Evolutionary conservation across 2,797 vertebrate genomes (phyloP), one percentile per base, ranked within the genome.

Genomic region (Gila robusta): DNA sequence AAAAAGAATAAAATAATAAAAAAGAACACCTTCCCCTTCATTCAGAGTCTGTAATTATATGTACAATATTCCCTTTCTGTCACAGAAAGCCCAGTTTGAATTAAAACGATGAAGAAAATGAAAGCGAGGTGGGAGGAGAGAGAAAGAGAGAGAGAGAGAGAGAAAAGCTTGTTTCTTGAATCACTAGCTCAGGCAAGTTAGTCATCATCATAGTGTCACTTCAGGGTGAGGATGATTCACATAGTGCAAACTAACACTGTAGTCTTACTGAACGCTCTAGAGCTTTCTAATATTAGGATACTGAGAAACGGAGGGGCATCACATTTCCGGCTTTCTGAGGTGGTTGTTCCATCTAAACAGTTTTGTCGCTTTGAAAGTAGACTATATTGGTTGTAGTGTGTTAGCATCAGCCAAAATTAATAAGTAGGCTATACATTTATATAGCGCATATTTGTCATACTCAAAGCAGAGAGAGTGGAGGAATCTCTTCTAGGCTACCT

Each of bases 181-280:
- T 87, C 87, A 88, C 88, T 88, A 79, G 73, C 88, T 83, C n/a
- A 86, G 82, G 77, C 79, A 80, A 81, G 86, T 89, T 89, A 91
- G 87, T 91, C 90, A 91, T 91, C 86, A 52, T 70, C 35, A 77
- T 88, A 87, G 87, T 89, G 89, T 86, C 87, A 89, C 84, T 87
- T 88, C 56, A 70, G 87, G 87, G 84, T 86, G 82, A 86, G 85
- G 73, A 86, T 91, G 90, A 91, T 83, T 91, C 90, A 89, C 84
- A 49, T 28, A 77, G 54, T 88, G 89, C 49, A 85, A 87, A 82
- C 71, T 67, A 84, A 72, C 79, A 82, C 81, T 76, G 78, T 76
- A 84, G 81, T 67, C 77, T 81, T 78, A 49, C 39, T 85, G 83
- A 72, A 59, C 67, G 14, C 47, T 86, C 35, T n/a, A 84, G 67